phyloP scores from a whole-genome alignment of 2,888 invertebrate species.

The Drosophila limbata region DNA sequence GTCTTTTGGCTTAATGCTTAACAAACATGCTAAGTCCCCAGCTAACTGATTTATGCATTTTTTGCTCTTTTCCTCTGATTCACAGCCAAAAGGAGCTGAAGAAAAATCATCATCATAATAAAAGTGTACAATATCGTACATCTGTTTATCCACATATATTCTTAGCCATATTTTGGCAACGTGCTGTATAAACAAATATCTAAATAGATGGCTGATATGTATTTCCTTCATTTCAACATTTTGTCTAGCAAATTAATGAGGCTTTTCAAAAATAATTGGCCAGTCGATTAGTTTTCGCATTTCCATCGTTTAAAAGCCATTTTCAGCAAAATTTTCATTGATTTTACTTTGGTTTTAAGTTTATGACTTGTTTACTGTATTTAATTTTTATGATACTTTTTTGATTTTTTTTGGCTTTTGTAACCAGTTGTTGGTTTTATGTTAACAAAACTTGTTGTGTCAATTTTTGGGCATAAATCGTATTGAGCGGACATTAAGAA shows the following conservation, averaged over 20 bases:
- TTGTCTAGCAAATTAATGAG: conserved; percentile 60
- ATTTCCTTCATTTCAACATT: conserved; percentile 52
- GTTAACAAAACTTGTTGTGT: conserved; percentile 29
- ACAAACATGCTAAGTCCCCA: conserved; percentile 60
- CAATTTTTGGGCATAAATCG: conserved; percentile 45
- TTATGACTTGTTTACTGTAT: conserved; percentile 29
- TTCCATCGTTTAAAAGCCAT: conserved; percentile 7
- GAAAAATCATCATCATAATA: conserved; percentile 61
- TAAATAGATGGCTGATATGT: conserved; percentile 29
- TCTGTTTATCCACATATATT: conserved; percentile 67
- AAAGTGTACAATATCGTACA: conserved; percentile 27
- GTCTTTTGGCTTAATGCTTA: conserved; percentile 51
- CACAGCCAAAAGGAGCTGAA: conserved; percentile 2
- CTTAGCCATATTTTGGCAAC: conserved; percentile 61
- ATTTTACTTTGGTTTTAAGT: conserved; percentile 23
- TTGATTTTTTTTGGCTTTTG: conserved; percentile 3
- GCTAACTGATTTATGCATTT: conserved; percentile 63
- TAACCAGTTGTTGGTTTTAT: conserved; percentile 13
- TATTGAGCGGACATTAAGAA: conserved; percentile 20
- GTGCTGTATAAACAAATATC: conserved; percentile 60
- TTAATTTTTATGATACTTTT: conserved; percentile 9
- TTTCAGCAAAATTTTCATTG: conserved; percentile 11
- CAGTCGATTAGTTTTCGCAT: conserved; percentile 40
- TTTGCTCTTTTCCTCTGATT: conserved; percentile 38
- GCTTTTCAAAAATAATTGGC: conserved; percentile 64